Evolutionary conservation across 1,140 invertebrate genomes (phyloP).

Genomic region (Drosophila sproati): DNA sequence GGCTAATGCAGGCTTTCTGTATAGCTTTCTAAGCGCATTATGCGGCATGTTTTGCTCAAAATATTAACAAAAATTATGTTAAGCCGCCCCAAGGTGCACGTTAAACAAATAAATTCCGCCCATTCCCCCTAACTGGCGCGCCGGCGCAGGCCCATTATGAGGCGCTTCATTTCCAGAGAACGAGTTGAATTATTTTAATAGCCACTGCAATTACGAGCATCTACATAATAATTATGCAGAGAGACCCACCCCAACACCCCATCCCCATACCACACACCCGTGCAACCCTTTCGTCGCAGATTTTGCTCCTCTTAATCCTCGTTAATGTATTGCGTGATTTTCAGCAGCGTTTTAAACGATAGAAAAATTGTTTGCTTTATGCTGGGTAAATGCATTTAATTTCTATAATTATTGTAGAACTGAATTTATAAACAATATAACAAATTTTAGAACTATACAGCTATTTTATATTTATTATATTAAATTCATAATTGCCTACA

Average conservation of each 20-base stretch:
- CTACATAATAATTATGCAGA: slow-evolving; percentile 7
- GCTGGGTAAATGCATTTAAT: slow-evolving; percentile 7
- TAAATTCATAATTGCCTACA: too few relatives aligned
- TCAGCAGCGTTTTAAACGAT: slow-evolving; percentile 40
- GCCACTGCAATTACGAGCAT: slow-evolving; percentile 63
- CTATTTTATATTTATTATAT: too few relatives aligned
- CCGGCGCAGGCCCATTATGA: slow-evolving; percentile 23
- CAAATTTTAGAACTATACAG: too few relatives aligned
- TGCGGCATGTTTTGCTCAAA: slow-evolving; percentile 50
- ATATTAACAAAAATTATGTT: slow-evolving; percentile 76
- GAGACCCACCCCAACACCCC: slow-evolving; percentile 5
- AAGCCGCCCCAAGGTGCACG: slow-evolving; percentile 49
- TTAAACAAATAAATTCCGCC: slow-evolving; percentile 29
- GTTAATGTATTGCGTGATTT: slow-evolving; percentile 46
- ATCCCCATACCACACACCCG: not conserved
- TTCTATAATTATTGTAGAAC: too few relatives aligned
- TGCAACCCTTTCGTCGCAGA: slow-evolving; percentile 13
- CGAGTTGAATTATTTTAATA: slow-evolving; percentile 72
- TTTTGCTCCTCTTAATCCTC: slow-evolving; percentile 26
- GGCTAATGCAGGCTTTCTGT: slow-evolving; percentile 75
- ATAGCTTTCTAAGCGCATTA: slow-evolving; percentile 75
- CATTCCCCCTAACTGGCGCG: not conserved
- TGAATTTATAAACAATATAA: too few relatives aligned
- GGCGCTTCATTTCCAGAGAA: slow-evolving; percentile 24
- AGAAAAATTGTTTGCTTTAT: slow-evolving; percentile 8